Percentiles rank a stretch among this genome's conserved stretches.
phyloP scores from a whole-genome alignment of 2,113 vertebrate genomes.

The Gallinago undulata region DNA sequence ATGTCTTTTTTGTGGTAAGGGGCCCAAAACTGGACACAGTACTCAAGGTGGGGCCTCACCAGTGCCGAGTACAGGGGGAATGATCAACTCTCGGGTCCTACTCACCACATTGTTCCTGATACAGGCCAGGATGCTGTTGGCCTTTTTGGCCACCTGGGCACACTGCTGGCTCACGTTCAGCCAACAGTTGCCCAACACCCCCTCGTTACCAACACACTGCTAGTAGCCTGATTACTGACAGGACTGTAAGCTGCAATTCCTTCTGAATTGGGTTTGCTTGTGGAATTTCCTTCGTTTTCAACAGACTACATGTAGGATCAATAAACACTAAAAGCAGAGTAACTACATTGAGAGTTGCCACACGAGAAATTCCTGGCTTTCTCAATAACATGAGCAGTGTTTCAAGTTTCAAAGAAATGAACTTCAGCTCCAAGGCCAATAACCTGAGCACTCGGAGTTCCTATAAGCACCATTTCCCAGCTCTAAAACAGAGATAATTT shows the following conservation, averaged over 20 bases:
- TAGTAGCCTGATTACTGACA: neutral
- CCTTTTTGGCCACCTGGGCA: too few relatives aligned
- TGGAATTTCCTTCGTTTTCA: neutral
- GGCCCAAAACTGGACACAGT: too few relatives aligned
- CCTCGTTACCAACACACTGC: too few relatives aligned
- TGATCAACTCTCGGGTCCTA: too few relatives aligned
- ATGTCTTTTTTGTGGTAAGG: too few relatives aligned
- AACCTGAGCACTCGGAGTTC: neutral
- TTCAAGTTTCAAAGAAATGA: neutral
- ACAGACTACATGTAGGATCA: neutral
- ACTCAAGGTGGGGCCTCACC: too few relatives aligned
- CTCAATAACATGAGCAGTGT: neutral
- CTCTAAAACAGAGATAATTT: neutral
- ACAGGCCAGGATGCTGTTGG: too few relatives aligned
- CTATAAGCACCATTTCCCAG: neutral
- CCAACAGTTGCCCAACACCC: too few relatives aligned
- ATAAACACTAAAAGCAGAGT: neutral
- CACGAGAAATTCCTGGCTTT: neutral
- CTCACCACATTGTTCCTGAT: too few relatives aligned
- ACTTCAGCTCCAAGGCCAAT: neutral
- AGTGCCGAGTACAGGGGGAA: too few relatives aligned
- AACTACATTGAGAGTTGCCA: rapidly evolving
- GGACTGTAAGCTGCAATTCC: neutral
- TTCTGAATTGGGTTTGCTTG: neutral
- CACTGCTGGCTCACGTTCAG: too few relatives aligned